Conservation (phyloP, 2,888 invertebrate species). For the Zonitis immaculata region DNA sequence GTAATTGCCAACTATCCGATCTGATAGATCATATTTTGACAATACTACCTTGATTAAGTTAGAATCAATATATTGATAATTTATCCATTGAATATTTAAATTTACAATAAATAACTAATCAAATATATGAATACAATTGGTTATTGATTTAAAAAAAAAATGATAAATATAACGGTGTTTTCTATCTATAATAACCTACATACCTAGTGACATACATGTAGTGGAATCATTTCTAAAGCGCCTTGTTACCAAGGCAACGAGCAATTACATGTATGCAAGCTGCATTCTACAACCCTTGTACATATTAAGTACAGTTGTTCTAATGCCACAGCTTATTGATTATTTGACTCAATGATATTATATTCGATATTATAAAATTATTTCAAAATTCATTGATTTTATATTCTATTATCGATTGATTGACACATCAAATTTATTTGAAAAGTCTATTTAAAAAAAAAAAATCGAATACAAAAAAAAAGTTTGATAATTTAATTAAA, state of each 20-base stretch:
- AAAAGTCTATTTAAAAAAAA: too few relatives aligned
- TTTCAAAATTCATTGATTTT: too few relatives aligned
- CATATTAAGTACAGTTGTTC: constrained; percentile 27
- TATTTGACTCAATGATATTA: not conserved
- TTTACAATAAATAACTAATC: too few relatives aligned
- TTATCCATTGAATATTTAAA: not conserved
- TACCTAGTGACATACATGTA: constrained; percentile 44
- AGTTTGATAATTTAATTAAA: not conserved
- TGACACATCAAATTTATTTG: not conserved
- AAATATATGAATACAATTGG: too few relatives aligned
- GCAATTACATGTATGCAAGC: constrained; percentile 34
- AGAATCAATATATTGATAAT: constrained; percentile 5
- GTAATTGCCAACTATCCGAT: constrained; percentile 35
- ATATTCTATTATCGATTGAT: too few relatives aligned
- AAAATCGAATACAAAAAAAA: too few relatives aligned
- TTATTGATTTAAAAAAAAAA: too few relatives aligned
- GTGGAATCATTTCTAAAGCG: constrained; percentile 29
- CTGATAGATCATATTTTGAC: constrained; percentile 37
- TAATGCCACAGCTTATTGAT: constrained; percentile 21
- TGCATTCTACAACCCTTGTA: constrained; percentile 25
- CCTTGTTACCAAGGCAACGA: constrained; percentile 34
- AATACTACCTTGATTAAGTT: constrained; percentile 30
- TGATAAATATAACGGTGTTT: too few relatives aligned
- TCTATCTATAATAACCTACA: constrained; percentile 33
- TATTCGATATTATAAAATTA: too few relatives aligned